Percentiles rank a stretch among this genome's conserved stretches.
Conservation (phyloP, 2,888 invertebrate genomes). For the Eurois occulta region DNA sequence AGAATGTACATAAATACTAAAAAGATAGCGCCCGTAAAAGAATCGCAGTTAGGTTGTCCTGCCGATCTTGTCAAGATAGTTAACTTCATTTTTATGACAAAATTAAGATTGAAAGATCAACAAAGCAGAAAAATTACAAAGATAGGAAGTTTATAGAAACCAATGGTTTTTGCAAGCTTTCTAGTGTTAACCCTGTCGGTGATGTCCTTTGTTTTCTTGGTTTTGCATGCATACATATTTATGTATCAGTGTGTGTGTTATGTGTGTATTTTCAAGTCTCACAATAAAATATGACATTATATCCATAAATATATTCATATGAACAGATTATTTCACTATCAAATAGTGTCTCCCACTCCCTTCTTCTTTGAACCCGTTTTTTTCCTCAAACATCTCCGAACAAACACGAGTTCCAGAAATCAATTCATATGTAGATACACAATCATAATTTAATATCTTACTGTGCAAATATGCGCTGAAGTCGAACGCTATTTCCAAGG, state of each 20-base stretch:
- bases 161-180: not conserved
- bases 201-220: not conserved
- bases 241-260: not conserved
- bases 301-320: slow-evolving; percentile 3
- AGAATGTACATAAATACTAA: not conserved
- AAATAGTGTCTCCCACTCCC: slow-evolving; percentile 24
- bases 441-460: slow-evolving; percentile 55
- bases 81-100: not conserved
- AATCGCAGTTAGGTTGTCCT: not conserved
- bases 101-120: not conserved
- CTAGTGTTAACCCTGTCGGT: too few species aligned
- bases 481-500: slow-evolving; percentile 55
- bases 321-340: slow-evolving; percentile 28
- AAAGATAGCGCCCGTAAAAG: not conserved
- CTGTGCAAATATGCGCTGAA: slow-evolving; percentile 52
- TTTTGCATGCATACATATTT: not conserved
- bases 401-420: slow-evolving; percentile 47
- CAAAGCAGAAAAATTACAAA: not conserved
- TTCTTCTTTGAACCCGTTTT: slow-evolving; percentile 4
- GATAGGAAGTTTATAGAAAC: not conserved
- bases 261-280: too few species aligned
- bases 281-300: slow-evolving; percentile 11
- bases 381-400: slow-evolving; percentile 29
- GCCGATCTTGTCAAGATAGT: not conserved
- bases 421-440: slow-evolving; percentile 46